Percentiles rank a stretch among this genome's conserved stretches.
Conservation (phyloP, 2,797 vertebrate species). For the Enteromius mattozi region DNA sequence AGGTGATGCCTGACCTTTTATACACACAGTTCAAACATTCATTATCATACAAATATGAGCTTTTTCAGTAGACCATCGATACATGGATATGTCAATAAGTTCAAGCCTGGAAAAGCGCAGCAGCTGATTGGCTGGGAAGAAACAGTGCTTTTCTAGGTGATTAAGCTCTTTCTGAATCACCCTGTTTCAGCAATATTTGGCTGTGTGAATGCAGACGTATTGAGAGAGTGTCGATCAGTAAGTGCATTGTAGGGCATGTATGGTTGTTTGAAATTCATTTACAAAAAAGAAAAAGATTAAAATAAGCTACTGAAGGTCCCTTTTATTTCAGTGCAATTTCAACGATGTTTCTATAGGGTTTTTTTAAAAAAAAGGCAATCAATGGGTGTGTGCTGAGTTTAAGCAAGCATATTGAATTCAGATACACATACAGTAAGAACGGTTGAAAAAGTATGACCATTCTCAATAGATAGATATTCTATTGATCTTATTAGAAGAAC, state of each 20-base stretch:
- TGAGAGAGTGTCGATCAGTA: constrained; percentile 2
- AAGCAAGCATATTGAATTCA: neutral
- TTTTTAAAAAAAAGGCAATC: constrained; percentile 11
- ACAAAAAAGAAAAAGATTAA: neutral
- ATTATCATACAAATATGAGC: constrained; percentile 61
- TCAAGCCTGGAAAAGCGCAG: constrained; percentile 36
- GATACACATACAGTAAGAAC: neutral
- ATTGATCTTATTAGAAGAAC: too few species aligned
- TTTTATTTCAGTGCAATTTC: neutral
- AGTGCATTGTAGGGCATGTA: constrained; percentile 2
- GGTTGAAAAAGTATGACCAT: neutral
- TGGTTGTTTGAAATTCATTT: neutral
- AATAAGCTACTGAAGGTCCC: neutral
- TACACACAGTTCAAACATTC: constrained; percentile 60
- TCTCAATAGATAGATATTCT: neutral
- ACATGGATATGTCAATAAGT: constrained; percentile 61
- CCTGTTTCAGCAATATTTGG: constrained; percentile 30
- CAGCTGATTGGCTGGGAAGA: constrained; percentile 50
- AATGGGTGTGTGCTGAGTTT: neutral
- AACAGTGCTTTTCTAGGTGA: constrained; percentile 29
- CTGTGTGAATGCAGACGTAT: neutral
- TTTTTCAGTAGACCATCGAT: constrained; percentile 52
- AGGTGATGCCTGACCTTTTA: constrained; percentile 62
- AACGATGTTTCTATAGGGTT: neutral
- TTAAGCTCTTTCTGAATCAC: constrained; percentile 26